Base-by-base conservation (phyloP, 2,797 vertebrate genomes). In the Pseudomugil tenellus region DNA sequence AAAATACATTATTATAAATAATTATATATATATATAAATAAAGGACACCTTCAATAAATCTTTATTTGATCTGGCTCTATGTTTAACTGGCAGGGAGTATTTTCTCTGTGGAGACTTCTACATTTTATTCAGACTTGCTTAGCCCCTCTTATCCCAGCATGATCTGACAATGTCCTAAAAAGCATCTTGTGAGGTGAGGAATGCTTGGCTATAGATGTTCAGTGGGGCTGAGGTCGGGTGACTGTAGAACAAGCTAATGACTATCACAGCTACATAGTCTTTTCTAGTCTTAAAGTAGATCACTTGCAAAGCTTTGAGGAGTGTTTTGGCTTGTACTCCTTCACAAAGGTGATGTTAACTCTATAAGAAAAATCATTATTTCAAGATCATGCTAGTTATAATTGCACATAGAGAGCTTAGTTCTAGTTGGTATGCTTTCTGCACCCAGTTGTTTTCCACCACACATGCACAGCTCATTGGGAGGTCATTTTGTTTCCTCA, bases 401-500 rank as follows among this genome's bases (percentile, higher is more conserved):
- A 49, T 10, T 13, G 13, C 14, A 4, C 11, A 17, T 25, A 46
- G 7, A 35, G 2, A 39, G 6, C 16, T 48, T 52, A 31, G 4
- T 58, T 8, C 14, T 16, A 19, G 43, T 11, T 11, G 0, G 1
- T 35, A 4, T 66, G 25, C 32, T 64, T 41, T 54, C 10, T 51
- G 17, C 2, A 23, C 3, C 23, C 41, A 23, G 29, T 72, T 70
- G 74, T 84, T 84, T 82, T 78, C 21, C 25, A 51, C 6, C 9
- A 26, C 46, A 29, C 2, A 28, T 39, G 21, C 52, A 54, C 54
- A 61, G 32, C 19, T 80, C 48, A 35, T 31, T 73, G 74, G 16
- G 56, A 84, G 81, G 81, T 84, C 70, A 87, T 67, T 57, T 17
- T 43, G 19, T 25, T 58, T 31, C 17, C 49, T 70, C 75, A 76